Conservation (phyloP, 2,113 vertebrate genomes). For the Phaethon lepturus region DNA sequence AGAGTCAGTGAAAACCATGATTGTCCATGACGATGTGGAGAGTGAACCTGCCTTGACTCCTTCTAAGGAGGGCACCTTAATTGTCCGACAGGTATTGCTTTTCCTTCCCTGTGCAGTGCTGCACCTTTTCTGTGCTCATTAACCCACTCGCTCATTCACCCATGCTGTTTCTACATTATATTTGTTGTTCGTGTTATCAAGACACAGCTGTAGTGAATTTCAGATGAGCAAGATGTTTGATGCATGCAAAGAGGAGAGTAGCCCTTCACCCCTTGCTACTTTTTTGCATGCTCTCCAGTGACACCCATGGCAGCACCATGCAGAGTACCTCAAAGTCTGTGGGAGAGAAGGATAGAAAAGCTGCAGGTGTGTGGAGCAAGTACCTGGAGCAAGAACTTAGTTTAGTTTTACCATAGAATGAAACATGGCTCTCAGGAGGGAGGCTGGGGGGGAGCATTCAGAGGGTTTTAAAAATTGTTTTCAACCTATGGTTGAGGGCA, state of each 20-base stretch:
- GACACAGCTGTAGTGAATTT: constrained; percentile 44
- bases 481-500: background rate
- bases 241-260: constrained; percentile 65
- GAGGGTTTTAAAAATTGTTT: background rate
- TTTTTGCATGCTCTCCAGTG: constrained; percentile 75
- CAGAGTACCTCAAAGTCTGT: constrained; percentile 48
- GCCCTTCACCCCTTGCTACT: constrained; percentile 68
- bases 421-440: background rate
- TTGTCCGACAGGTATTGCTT: constrained; percentile 92
- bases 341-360: constrained; percentile 47
- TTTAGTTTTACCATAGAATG: background rate
- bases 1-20: constrained; percentile 95
- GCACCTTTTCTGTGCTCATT: constrained; percentile 73
- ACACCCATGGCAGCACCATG: constrained; percentile 55
- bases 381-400: background rate
- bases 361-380: constrained; percentile 2
- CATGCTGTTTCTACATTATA: constrained; percentile 79
- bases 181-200: constrained; percentile 73
- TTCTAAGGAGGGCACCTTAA: constrained; percentile 96
- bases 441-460: background rate
- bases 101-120: constrained; percentile 26
- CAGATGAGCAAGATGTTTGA: constrained; percentile 59
- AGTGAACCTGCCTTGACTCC: constrained; percentile 92
- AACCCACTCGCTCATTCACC: constrained; percentile 80
- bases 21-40: constrained; percentile 93